Conservation (phyloP, 2,113 vertebrate genomes). For the Cryptomyrus ogoouensis region DNA sequence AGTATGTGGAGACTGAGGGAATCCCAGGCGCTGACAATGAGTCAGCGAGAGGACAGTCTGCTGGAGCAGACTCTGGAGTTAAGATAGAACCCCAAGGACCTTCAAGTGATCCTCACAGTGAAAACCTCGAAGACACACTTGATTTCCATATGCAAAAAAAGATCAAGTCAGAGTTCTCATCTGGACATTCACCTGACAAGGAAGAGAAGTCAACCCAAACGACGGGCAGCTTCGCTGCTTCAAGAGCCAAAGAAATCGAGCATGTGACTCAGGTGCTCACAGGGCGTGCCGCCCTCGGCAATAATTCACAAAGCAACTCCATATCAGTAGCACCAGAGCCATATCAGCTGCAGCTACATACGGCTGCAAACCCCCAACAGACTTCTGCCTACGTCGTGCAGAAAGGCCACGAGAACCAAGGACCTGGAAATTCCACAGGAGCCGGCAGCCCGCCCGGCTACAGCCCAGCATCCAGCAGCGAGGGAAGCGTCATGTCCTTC, state of each 20-base stretch:
- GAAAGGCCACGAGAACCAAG: background rate
- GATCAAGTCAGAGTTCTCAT: conserved; percentile 50
- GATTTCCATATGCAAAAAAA: conserved; percentile 34
- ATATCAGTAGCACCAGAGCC: conserved; percentile 46
- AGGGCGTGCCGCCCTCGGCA: conserved; percentile 62
- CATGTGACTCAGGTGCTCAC: conserved; percentile 63
- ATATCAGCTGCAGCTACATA: conserved; percentile 34
- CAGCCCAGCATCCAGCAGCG: conserved; percentile 56
- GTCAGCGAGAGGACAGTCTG: conserved; percentile 33
- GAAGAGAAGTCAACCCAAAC: conserved; percentile 41
- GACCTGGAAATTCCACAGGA: conserved; percentile 48
- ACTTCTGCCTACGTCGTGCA: background rate
- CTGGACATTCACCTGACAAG: conserved; percentile 39
- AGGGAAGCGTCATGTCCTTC: conserved; percentile 90
- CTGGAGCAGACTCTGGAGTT: conserved; percentile 37
- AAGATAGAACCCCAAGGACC: conserved; percentile 61
- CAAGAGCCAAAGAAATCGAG: conserved; percentile 68
- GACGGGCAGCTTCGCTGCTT: conserved; percentile 36
- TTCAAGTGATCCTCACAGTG: conserved; percentile 24
- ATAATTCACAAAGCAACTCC: conserved; percentile 48
- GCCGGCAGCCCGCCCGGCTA: conserved; percentile 44
- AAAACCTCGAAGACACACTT: conserved; percentile 19
- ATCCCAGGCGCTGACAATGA: conserved; percentile 32
- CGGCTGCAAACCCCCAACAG: conserved; percentile 4
- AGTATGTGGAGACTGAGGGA: conserved; percentile 41